Conservation (phyloP, 2,113 vertebrate species). For the Erinaceus europaeus region DNA sequence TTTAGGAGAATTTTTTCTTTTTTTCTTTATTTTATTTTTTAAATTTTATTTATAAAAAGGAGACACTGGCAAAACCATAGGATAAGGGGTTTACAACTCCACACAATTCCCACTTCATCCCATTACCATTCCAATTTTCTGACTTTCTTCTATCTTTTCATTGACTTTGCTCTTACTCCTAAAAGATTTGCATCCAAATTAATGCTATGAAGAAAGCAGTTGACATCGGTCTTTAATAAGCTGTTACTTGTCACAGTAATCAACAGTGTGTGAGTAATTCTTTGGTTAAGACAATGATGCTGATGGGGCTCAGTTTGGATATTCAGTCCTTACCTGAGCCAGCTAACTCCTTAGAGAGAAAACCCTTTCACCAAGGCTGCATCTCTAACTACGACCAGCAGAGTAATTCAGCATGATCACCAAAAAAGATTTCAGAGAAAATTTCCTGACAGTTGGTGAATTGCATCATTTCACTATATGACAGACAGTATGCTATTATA, state of each 20-base stretch:
- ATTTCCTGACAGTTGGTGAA: constrained; percentile 58
- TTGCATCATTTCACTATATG: constrained; percentile 45
- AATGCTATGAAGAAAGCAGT: background rate
- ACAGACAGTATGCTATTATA: constrained; percentile 40
- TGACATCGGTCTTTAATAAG: background rate
- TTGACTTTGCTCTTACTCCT: background rate
- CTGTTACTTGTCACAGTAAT: background rate
- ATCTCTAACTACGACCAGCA: constrained; percentile 1
- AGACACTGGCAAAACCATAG: too few relatives aligned
- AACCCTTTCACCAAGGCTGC: background rate
- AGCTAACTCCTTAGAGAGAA: constrained; percentile 33
- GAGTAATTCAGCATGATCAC: constrained; percentile 45
- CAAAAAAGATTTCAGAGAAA: constrained; percentile 28
- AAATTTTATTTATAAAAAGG: too few relatives aligned
- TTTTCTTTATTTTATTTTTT: too few relatives aligned
- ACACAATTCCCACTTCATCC: too few relatives aligned
- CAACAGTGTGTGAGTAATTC: constrained; percentile 17
- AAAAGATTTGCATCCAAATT: background rate
- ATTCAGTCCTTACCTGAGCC: constrained; percentile 32
- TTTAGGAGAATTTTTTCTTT: too few relatives aligned
- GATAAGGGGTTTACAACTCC: too few relatives aligned
- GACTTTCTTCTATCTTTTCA: background rate
- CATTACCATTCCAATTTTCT: background rate
- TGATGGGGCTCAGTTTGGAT: background rate
- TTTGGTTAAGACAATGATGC: background rate